These are phyloP conservation scores for Meiosimyza decipiens DNA, from an alignment of 2,888 invertebrate species.

Conservation along the genomic window DNA sequence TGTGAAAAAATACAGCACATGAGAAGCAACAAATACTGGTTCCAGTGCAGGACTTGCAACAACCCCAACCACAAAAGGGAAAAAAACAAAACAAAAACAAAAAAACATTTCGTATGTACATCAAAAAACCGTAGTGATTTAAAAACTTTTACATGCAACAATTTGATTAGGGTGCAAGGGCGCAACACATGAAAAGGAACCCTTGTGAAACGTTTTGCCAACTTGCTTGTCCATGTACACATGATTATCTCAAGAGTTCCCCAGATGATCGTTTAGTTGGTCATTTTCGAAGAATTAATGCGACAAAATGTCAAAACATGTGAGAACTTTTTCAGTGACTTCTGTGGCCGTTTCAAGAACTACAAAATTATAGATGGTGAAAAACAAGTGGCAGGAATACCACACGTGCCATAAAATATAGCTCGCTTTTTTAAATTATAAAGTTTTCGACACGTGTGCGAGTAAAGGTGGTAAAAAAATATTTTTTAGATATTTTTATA, in stretches of 20 bases:
- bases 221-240: slow-evolving; percentile 4
- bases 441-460: too few species aligned
- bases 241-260: slow-evolving; percentile 40
- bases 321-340: slow-evolving; percentile 42
- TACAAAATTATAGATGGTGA: neutral
- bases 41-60: neutral
- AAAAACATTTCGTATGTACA: too few species aligned
- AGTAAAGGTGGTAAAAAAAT: too few species aligned
- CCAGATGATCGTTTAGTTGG: slow-evolving; percentile 52
- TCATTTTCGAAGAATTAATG: slow-evolving; percentile 52
- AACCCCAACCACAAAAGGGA: neutral
- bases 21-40: neutral
- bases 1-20: too few species aligned
- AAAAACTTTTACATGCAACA: slow-evolving; percentile 12
- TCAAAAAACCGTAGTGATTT: neutral
- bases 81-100: too few species aligned
- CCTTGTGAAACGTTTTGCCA: neutral
- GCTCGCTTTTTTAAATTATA: too few species aligned
- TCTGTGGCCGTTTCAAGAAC: neutral
- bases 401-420: slow-evolving; percentile 8
- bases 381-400: neutral
- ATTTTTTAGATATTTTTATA: too few species aligned
- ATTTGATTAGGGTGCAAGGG: neutral
- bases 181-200: neutral
- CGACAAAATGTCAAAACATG: slow-evolving; percentile 58